Conservation (phyloP, 2,888 invertebrate species). For the Dryobotodes eremita region DNA sequence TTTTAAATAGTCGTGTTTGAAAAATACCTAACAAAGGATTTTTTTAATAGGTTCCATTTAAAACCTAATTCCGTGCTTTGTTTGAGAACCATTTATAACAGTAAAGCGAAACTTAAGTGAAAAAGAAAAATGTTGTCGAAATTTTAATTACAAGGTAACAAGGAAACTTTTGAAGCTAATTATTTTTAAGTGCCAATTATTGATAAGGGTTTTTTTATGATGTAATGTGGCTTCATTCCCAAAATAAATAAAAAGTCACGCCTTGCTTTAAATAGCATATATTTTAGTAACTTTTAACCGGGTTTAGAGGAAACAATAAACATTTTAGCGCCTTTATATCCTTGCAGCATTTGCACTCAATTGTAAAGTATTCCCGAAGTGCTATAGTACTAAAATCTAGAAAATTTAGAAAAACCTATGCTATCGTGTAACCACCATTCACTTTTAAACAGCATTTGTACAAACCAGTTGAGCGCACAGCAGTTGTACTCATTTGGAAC, state of each 20-base stretch:
- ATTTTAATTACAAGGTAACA: conserved; percentile 67
- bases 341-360: not conserved
- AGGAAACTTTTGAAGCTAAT: conserved; percentile 63
- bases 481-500: not conserved
- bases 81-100: conserved; percentile 42
- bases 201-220: conserved; percentile 49
- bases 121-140: conserved; percentile 47
- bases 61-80: conserved; percentile 33
- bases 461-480: too few species aligned
- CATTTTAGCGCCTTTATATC: not conserved
- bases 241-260: conserved; percentile 45
- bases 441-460: not conserved
- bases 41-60: conserved; percentile 13
- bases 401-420: not conserved
- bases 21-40: not conserved
- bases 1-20: not conserved
- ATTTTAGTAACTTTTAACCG: not conserved
- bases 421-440: not conserved
- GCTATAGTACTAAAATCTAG: not conserved
- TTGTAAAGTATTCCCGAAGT: not conserved
- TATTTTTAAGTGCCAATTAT: conserved; percentile 69
- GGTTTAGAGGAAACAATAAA: not conserved
- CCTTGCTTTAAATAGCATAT: conserved; percentile 23
- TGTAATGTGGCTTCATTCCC: conserved; percentile 41
- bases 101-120: conserved; percentile 45